A percentile compares a stretch with the other conserved stretches of the same genome.
These are phyloP conservation scores for Sarcophaga bullata DNA, from an alignment of 1,140 invertebrate genomes.

Conservation along the genomic window DNA sequence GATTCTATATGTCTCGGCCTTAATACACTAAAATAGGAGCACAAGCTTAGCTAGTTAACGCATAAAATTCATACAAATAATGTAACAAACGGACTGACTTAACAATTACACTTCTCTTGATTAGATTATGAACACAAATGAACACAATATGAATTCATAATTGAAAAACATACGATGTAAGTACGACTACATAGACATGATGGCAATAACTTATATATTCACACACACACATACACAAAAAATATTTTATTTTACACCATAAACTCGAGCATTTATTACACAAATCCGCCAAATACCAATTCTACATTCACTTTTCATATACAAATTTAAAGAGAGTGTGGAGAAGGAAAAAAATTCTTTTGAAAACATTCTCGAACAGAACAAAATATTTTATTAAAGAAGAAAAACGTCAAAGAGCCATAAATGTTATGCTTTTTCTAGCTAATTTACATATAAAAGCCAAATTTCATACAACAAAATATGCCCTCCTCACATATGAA, in stretches of 20 bases:
- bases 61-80: too few species aligned
- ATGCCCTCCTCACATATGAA: too few species aligned
- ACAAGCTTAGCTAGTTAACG: too few species aligned
- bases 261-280: not conserved
- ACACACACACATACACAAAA: not conserved
- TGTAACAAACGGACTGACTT: too few species aligned
- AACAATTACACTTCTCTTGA: too few species aligned
- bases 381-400: too few species aligned
- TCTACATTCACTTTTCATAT: not conserved
- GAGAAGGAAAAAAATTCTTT: too few species aligned
- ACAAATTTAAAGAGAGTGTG: not conserved
- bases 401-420: not conserved
- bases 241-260: not conserved
- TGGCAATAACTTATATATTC: not conserved
- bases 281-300: not conserved
- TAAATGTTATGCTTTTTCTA: not conserved
- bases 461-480: too few species aligned
- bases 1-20: too few species aligned
- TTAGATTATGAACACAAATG: not conserved
- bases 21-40: too few species aligned
- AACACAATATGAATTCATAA: conserved; percentile 12
- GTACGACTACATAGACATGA: not conserved
- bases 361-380: too few species aligned
- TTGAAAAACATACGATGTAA: not conserved
- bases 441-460: too few species aligned